These are phyloP conservation scores for Coreoperca whiteheadi DNA, from an alignment of 2,113 vertebrate species.

Conservation along the genomic window DNA sequence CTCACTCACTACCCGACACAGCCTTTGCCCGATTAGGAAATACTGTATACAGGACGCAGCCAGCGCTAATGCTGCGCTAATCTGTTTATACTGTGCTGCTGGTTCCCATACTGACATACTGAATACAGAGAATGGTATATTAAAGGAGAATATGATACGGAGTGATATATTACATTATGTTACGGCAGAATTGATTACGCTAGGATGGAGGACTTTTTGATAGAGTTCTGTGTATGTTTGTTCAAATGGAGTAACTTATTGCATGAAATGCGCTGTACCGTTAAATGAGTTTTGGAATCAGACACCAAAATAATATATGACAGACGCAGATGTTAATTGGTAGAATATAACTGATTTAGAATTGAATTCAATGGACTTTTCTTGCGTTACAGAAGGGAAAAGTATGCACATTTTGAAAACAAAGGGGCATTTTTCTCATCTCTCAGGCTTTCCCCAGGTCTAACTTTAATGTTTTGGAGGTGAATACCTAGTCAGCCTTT, in stretches of 20 bases:
- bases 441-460: background rate
- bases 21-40: conserved; percentile 69
- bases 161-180: conserved; percentile 3
- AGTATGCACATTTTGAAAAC: too few relatives aligned
- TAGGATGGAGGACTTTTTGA: background rate
- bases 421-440: background rate
- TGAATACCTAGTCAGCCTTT: too few relatives aligned
- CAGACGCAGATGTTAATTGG: background rate
- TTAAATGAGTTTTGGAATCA: background rate
- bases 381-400: background rate
- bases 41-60: conserved; percentile 50
- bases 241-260: background rate
- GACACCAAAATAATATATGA: background rate
- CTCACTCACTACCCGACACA: conserved; percentile 47
- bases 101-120: conserved; percentile 51
- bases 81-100: conserved; percentile 62
- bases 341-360: background rate
- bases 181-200: conserved; percentile 3
- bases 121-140: conserved; percentile 14
- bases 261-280: background rate
- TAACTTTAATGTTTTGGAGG: background rate
- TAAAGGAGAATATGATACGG: conserved; percentile 9
- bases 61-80: conserved; percentile 67
- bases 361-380: background rate
- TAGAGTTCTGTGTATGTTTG: background rate